Evolutionary conservation across 2,113 vertebrate species (phyloP), one percentile per base, ranked within the genome.

Genomic region (Crotophaga sulcirostris): DNA sequence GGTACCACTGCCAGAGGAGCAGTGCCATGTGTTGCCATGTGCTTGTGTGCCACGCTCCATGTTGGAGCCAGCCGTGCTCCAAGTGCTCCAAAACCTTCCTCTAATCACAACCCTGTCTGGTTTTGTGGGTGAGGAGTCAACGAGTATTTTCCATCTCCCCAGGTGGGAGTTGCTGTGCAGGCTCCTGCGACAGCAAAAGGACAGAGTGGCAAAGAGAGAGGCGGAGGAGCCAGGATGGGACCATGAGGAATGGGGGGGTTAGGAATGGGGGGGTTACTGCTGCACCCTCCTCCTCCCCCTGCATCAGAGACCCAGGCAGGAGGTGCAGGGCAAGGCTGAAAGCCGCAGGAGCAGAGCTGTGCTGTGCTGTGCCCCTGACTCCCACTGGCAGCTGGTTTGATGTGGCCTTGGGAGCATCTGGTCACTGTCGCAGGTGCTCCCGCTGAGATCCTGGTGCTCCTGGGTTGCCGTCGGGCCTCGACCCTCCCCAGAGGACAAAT

Each of bases 301-400:
- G 26, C 26, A 51, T 9, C 1, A 2, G 11, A 29, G n/a, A 34
- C 29, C 16, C 2, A 6, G 40, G 33, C 31, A 4, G 19, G 36
- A 49, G 15, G 24, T 1, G 1, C 2, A 4, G 55, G 31, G 28
- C 47, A 33, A 42, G 33, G 51, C 40, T 3, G 0, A 42, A 55
- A 69, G 42, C 34, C 0, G 0, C 2, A 3, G 69, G 33, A 68
- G 40, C 28, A 9, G 69, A 44, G 56, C 63, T 42, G 62, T 23
- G 42, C 42, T 40, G 33, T 40, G 45, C 68, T 68, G 68, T 1
- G 3, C 31, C 34, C 42, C 82, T 4, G 26, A 6, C 28, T 77
- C 51, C 59, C 6, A 2, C 17, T 31, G 59, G 49, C 36, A 77
- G 20, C 51, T 20, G 19, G 21, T 58, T 45, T 31, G 54, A 23